A percentile compares a stretch with the other conserved stretches of the same genome.
phyloP scores from a whole-genome alignment of 1,140 invertebrate species.

The Cataglyphis hispanica region DNA sequence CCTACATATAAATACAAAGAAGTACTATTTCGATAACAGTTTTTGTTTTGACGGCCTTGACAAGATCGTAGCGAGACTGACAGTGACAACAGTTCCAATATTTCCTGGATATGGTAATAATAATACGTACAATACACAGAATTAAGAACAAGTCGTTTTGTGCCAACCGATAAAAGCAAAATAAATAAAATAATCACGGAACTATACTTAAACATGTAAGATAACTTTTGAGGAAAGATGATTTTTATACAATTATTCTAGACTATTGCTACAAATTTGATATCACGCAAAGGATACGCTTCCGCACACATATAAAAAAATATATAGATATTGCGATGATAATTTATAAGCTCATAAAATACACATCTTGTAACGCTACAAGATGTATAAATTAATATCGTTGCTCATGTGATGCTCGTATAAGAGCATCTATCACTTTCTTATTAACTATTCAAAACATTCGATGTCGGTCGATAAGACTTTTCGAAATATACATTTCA shows the following conservation, averaged over 20 bases:
- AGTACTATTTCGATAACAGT: not conserved
- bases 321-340: not conserved
- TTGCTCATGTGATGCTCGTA: not conserved
- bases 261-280: not conserved
- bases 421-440: not conserved
- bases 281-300: slow-evolving; percentile 11
- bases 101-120: not conserved
- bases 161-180: not conserved
- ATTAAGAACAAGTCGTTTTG: not conserved
- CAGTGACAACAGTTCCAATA: slow-evolving; percentile 7
- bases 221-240: not conserved
- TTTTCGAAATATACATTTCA: not conserved
- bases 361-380: slow-evolving; percentile 18
- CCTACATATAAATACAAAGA: slow-evolving; percentile 22
- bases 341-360: slow-evolving; percentile 27
- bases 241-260: not conserved
- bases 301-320: slow-evolving; percentile 13
- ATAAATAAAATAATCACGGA: slow-evolving; percentile 21
- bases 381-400: slow-evolving; percentile 9
- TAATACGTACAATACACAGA: not conserved
- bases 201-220: slow-evolving; percentile 4
- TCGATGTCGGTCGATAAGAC: not conserved
- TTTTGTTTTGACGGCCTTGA: slow-evolving; percentile 25
- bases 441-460: not conserved
- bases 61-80: slow-evolving; percentile 6